These are phyloP conservation scores for Oryzias melastigma DNA, from an alignment of 2,113 vertebrate genomes.

Conservation along the genomic window DNA sequence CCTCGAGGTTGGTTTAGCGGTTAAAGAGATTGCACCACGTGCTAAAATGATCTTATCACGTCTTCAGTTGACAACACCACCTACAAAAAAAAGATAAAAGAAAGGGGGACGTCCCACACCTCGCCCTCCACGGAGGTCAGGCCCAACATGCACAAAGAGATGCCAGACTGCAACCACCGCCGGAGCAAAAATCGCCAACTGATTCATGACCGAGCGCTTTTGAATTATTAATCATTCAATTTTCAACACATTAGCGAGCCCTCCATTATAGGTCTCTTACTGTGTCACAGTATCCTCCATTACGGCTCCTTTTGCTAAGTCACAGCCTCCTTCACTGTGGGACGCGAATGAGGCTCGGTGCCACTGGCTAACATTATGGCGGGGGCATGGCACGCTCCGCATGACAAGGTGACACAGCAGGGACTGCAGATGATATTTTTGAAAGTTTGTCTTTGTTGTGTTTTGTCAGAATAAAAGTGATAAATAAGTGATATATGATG, in stretches of 20 bases:
- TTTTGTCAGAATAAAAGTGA: constrained; percentile 47
- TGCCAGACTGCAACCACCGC: constrained; percentile 60
- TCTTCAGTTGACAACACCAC: constrained; percentile 38
- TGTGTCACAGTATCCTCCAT: constrained; percentile 68
- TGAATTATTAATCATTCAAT: constrained; percentile 99
- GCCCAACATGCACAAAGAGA: constrained; percentile 40
- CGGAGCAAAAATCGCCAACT: constrained; percentile 72
- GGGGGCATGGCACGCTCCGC: not conserved
- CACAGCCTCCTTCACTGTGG: constrained; percentile 61
- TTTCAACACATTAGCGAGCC: constrained; percentile 84
- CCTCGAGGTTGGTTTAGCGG: constrained; percentile 28
- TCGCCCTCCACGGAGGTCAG: constrained; percentile 63
- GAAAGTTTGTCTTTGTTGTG: constrained; percentile 44
- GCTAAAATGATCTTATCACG: constrained; percentile 38
- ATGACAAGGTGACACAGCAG: constrained; percentile 64
- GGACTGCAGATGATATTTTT: constrained; percentile 56
- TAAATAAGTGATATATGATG: constrained; percentile 42
- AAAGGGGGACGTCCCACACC: constrained; percentile 5
- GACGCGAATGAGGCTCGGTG: constrained; percentile 42
- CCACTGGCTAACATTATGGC: constrained; percentile 50
- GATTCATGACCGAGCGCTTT: constrained; percentile 87
- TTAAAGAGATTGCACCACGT: constrained; percentile 41
- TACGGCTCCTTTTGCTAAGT: constrained; percentile 65
- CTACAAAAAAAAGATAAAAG: not conserved
- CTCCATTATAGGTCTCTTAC: constrained; percentile 78